These are phyloP conservation scores for Cheilosia scutellata DNA, from an alignment of 2,888 invertebrate genomes.

Conservation along the genomic window DNA sequence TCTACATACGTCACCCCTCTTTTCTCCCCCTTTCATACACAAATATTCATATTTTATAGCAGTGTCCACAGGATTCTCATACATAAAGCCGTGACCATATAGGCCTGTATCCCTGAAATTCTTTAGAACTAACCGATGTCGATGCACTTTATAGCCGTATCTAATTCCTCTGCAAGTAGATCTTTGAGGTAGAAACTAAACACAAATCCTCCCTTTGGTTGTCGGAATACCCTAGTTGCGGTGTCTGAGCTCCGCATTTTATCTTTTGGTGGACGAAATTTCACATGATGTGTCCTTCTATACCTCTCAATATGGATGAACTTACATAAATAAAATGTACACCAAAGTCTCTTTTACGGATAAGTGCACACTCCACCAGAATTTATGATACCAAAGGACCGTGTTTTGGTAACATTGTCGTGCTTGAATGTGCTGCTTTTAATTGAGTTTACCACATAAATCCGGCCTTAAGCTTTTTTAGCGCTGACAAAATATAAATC, in stretches of 20 bases:
- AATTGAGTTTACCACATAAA: conserved; percentile 8
- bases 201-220: not conserved
- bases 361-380: conserved; percentile 19
- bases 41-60: too few species aligned
- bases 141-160: too few species aligned
- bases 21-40: too few species aligned
- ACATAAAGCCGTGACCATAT: too few species aligned
- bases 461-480: conserved; percentile 1
- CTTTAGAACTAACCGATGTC: too few species aligned
- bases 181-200: not conserved
- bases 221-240: not conserved
- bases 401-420: not conserved
- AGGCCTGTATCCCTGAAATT: too few species aligned
- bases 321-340: not conserved
- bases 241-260: not conserved
- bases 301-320: not conserved
- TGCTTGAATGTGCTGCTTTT: conserved; percentile 19
- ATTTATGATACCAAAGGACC: conserved; percentile 21
- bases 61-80: too few species aligned
- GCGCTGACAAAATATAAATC: not conserved
- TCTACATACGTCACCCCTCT: too few species aligned
- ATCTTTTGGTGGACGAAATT: not conserved
- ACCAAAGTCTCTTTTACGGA: conserved; percentile 18
- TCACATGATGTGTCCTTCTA: not conserved
- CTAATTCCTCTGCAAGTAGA: not conserved